Conservation (phyloP, 2,797 vertebrate genomes). For the Salmo trutta region DNA sequence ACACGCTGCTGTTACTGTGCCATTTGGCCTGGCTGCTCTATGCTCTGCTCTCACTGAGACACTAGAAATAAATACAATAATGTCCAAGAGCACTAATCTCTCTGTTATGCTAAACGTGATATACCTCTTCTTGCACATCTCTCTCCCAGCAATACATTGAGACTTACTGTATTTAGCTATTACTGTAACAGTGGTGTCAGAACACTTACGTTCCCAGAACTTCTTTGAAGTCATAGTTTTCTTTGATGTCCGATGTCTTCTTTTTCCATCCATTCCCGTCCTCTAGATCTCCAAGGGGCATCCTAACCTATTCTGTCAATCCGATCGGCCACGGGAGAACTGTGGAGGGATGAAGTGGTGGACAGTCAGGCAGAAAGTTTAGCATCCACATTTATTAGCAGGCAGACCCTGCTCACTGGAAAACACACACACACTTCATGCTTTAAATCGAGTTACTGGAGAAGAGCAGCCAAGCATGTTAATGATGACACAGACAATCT, state of each 20-base stretch:
- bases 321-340: slow-evolving; percentile 67
- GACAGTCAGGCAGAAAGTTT: slow-evolving; percentile 9
- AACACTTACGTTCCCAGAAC: slow-evolving; percentile 81
- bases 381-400: neutral
- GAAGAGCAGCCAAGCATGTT: neutral
- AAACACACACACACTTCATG: neutral
- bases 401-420: neutral
- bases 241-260: slow-evolving; percentile 83
- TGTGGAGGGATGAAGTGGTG: slow-evolving; percentile 33
- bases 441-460: neutral
- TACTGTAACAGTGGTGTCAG: neutral
- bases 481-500: neutral
- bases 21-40: neutral
- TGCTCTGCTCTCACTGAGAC: neutral
- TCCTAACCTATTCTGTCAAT: slow-evolving; percentile 65
- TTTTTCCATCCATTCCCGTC: slow-evolving; percentile 83
- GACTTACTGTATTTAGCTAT: neutral
- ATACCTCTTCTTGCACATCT: neutral
- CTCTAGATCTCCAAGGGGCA: slow-evolving; percentile 77
- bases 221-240: slow-evolving; percentile 84
- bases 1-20: neutral
- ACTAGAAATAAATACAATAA: neutral
- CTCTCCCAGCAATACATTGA: neutral
- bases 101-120: neutral
- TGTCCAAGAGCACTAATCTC: neutral